Base-by-base conservation (phyloP, 1,140 invertebrate genomes). In the Neodiprion lecontei region DNA sequence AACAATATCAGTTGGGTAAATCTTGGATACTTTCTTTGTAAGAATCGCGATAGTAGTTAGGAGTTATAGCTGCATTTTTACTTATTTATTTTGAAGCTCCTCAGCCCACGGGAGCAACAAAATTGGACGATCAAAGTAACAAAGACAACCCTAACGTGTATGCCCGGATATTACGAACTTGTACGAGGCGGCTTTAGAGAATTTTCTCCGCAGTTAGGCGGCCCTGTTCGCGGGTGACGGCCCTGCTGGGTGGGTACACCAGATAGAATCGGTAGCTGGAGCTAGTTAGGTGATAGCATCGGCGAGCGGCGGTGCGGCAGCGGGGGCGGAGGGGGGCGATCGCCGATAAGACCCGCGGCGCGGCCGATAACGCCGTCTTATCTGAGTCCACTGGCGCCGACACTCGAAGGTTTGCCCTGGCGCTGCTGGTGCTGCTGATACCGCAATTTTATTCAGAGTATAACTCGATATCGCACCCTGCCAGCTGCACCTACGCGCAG, bases 261-360 rank as follows among this genome's bases (percentile, higher is more conserved):
- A 83, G 53, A 88, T 88, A 88, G 81, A 88, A 88, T 88, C 87
- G 84, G 87, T 88, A 87, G 85, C 87, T 87, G 87, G 86, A 88
- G 87, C 87, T 88, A 88, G 87, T 88, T 88, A 88, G 84, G 84
- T 80, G 87, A 88, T 88, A 88, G 80, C 79, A 88, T 88, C 87
- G 85, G 79, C 76, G 81, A 83, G 85, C 83, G 82, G 85, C 84
- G 84, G 83, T 80, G 78, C 82, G 85, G 81, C 61, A 70, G 67
- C 72, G 74, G 75, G 68, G 73, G 67, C 77, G 79, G 78, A 76
- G 79, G 80, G 81, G 80, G 79, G 80, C 85, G 87, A 88, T 88
- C 85, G 81, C 79, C 79, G 87, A 88, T 88, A 88, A 88, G 83
- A 81, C 78, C 82, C 82, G 79, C 82, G 83, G 86, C 83, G 83